A percentile compares a stretch with the other conserved stretches of the same genome.
Conservation (phyloP, 2,888 invertebrate species). For the Deroplatys truncata region DNA sequence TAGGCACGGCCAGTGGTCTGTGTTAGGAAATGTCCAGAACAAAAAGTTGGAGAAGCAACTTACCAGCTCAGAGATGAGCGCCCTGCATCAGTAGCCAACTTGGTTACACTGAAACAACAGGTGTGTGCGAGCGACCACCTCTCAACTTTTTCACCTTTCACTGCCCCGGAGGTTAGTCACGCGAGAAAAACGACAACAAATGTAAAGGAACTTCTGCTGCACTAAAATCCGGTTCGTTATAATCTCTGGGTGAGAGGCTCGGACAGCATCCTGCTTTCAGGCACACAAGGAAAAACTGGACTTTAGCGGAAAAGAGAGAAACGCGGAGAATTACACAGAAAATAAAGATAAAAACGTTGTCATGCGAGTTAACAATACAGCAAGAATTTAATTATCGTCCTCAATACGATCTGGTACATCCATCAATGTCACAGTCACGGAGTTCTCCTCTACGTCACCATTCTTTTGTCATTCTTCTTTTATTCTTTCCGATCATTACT, state of each 20-base stretch:
- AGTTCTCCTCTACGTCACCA: too few species aligned
- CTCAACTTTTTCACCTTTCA: background rate
- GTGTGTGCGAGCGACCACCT: background rate
- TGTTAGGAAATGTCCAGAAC: too few species aligned
- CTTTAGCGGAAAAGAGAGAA: background rate
- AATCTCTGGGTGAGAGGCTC: background rate
- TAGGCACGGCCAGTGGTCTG: too few species aligned
- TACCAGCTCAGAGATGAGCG: too few species aligned
- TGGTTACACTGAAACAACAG: background rate
- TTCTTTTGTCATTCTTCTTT: too few species aligned
- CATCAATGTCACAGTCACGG: background rate
- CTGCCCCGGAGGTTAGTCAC: background rate
- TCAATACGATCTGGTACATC: background rate
- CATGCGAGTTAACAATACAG: background rate
- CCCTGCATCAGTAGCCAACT: background rate
- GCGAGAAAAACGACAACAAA: background rate
- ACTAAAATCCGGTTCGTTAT: background rate
- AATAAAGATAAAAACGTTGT: background rate
- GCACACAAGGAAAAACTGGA: background rate
- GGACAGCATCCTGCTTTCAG: too few species aligned
- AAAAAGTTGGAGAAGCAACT: too few species aligned
- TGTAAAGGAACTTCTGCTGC: background rate
- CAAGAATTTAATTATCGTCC: background rate
- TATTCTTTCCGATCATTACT: too few species aligned
- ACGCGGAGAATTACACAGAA: background rate